Base-by-base conservation (phyloP, 1,140 invertebrate genomes). In the Drosophila lacertosa region DNA sequence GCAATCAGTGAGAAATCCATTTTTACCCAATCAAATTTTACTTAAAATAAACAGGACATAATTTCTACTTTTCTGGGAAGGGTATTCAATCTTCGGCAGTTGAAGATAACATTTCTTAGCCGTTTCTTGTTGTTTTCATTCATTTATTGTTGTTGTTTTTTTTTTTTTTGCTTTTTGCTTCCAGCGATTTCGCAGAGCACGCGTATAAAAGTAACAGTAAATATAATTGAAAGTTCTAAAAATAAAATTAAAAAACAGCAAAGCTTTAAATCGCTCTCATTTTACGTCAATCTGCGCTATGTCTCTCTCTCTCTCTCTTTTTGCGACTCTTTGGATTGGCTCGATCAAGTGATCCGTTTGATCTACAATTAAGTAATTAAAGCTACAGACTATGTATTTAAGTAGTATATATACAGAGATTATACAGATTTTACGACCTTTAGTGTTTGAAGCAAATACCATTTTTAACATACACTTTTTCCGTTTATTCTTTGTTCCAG, bases 361-460 rank as follows among this genome's bases (percentile, higher is more conserved):
- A 83, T 83, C 79, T 79, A 57, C 63, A 75, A 86, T 86, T 86
- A 80, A 80, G 79, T 63, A 84, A 79, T 74, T 58, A 75, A 57
- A 62, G 32, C 32, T 50, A 48, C 13, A 33, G 33, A 50, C n/a
- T 50, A 63, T 24, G n/a, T n/a, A n/a, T n/a, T n/a, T n/a, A n/a
- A n/a, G n/a, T n/a, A n/a, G n/a, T n/a, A 48, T 29, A 44, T 4
- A 44, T 74, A 62, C 33, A 47, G 33, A 50, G 11, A 53, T 70
- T 45, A 51, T 20, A 44, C 11, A 29, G 45, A 74, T 79, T 83
- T 84, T 57, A 65, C 48, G 65, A 72, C 59, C 65, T 78, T 44
- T 67, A 54, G 7, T 74, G 50, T 29, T 59, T 6, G 22, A 29
- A 29, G 33, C 60, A 69, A 58, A 32, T 48, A 15, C 26, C 35